phyloP scores from a whole-genome alignment of 2,797 vertebrate species.

The Pseudocheirus occidentalis region DNA sequence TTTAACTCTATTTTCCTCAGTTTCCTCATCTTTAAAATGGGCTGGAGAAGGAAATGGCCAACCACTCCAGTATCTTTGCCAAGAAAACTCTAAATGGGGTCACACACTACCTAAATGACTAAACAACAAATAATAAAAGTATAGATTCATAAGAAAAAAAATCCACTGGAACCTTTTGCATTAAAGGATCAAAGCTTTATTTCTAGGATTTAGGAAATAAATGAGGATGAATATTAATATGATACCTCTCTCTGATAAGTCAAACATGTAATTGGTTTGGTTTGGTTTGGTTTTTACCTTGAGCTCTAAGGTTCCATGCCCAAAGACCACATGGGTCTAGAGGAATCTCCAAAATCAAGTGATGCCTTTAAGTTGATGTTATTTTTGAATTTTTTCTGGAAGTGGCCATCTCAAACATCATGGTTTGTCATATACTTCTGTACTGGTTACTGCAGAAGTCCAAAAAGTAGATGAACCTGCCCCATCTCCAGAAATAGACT shows the following conservation, averaged over 20 bases:
- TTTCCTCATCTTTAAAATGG: not conserved
- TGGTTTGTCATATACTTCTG: no score
- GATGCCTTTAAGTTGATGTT: not conserved
- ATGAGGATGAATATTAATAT: conserved; percentile 35
- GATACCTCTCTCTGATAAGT: conserved; percentile 26
- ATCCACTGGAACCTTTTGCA: conserved; percentile 30
- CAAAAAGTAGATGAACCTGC: not conserved
- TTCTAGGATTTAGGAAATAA: conserved; percentile 50
- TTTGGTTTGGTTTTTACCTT: conserved; percentile 23
- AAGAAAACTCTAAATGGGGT: not conserved
- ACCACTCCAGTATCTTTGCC: not conserved
- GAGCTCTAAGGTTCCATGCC: conserved; percentile 30
- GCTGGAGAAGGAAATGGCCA: not conserved
- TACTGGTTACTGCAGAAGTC: not conserved
- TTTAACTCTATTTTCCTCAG: not conserved
- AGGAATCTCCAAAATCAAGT: not conserved
- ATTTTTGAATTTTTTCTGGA: not conserved
- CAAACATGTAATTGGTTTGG: conserved; percentile 46
- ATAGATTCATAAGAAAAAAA: conserved; percentile 10
- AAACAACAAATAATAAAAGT: not conserved
- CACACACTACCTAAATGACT: not conserved
- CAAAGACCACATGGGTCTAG: conserved; percentile 14
- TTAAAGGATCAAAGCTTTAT: conserved; percentile 54
- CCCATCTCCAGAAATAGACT: not conserved
- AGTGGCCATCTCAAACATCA: not conserved